Conservation (phyloP, 1,140 invertebrate genomes). For the Venustaconcha ellipsiformis region DNA sequence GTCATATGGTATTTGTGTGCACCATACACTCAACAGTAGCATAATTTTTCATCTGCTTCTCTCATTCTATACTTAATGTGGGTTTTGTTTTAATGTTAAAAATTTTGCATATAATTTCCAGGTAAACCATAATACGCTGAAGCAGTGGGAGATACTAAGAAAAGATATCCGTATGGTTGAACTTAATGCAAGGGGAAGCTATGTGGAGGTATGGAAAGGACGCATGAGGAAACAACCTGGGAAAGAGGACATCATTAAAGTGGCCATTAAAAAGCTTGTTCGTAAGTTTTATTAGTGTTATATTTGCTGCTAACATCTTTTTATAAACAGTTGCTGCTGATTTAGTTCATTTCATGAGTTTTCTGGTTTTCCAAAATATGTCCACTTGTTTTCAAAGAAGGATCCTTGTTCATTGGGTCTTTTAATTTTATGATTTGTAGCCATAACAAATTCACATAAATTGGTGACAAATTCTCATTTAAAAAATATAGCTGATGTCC, state of each 20-base stretch:
- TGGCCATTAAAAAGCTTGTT: slow-evolving; percentile 57
- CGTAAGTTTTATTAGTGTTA: slow-evolving; percentile 36
- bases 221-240: slow-evolving; percentile 53
- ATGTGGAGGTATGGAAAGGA: slow-evolving; percentile 63
- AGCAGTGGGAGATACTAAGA: slow-evolving; percentile 61
- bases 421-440: too few species aligned
- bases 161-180: slow-evolving; percentile 56
- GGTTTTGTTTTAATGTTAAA: neutral
- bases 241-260: slow-evolving; percentile 55
- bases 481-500: too few species aligned
- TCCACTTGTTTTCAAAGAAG: too few species aligned
- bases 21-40: too few species aligned
- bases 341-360: too few species aligned
- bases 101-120: neutral
- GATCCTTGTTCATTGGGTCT: too few species aligned
- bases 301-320: too few species aligned
- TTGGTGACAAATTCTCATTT: too few species aligned
- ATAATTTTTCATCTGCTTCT: neutral
- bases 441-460: too few species aligned
- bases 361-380: too few species aligned
- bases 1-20: too few species aligned
- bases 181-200: slow-evolving; percentile 53
- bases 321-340: too few species aligned
- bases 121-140: slow-evolving; percentile 50
- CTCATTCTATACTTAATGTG: neutral